These are phyloP conservation scores for Cyanocitta stelleri DNA, from an alignment of 2,113 vertebrate species.

Conservation along the genomic window DNA sequence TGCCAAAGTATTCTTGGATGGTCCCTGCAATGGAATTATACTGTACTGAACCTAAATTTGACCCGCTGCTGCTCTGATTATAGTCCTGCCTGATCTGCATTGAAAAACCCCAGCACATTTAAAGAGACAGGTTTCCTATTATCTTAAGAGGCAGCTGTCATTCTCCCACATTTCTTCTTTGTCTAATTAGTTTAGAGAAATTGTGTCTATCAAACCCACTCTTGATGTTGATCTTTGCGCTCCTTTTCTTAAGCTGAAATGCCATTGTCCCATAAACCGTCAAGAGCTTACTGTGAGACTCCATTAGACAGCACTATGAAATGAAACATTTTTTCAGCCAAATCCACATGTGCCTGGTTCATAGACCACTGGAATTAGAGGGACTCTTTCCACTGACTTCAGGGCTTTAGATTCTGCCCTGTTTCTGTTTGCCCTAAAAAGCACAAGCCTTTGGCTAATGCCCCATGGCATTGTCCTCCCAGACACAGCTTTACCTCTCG, in stretches of 20 bases:
- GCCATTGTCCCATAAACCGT: not conserved
- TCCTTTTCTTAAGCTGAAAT: not conserved
- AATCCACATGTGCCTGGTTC: not conserved
- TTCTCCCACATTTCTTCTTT: not conserved
- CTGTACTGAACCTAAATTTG: slow-evolving; percentile 46
- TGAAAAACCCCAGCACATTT: slow-evolving; percentile 42
- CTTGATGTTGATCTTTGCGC: not conserved
- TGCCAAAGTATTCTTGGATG: slow-evolving; percentile 20
- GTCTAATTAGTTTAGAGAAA: slow-evolving; percentile 44
- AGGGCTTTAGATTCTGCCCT: not conserved
- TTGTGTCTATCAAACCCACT: slow-evolving; percentile 1
- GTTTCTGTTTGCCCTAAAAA: not conserved
- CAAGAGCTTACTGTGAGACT: not conserved
- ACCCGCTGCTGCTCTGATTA: slow-evolving; percentile 48
- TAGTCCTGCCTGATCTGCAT: slow-evolving; percentile 40
- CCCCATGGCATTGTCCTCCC: not conserved
- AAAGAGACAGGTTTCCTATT: slow-evolving; percentile 56
- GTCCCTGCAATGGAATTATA: slow-evolving; percentile 51
- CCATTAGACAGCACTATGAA: not conserved
- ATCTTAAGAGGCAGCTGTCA: slow-evolving; percentile 36
- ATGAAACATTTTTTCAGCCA: slow-evolving; percentile 21
- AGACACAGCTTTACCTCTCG: not conserved
- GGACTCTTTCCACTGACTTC: slow-evolving; percentile 26
- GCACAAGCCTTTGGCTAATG: not conserved
- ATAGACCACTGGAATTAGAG: slow-evolving; percentile 25